These are phyloP conservation scores for Porites rus DNA, from an alignment of 92 coral and sea anemone species.

Conservation along the genomic window DNA sequence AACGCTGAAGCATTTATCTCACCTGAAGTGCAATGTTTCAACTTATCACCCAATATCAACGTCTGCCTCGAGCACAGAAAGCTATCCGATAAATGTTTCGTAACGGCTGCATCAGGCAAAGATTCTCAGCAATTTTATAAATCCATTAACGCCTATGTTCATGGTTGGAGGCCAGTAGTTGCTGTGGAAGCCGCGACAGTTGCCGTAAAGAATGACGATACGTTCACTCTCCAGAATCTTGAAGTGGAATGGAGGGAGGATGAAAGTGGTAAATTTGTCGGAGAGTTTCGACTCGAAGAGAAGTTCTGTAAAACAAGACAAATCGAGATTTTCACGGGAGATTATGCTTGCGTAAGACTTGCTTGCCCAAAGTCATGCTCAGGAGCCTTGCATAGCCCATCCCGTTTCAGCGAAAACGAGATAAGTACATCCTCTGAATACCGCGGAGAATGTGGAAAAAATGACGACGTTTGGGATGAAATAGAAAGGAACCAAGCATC, in stretches of 20 bases:
- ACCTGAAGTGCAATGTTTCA: conserved; percentile 65
- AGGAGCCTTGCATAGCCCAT: neutral
- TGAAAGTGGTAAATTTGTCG: neutral
- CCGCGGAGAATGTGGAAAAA: neutral
- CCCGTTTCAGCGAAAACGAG: no score
- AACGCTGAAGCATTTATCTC: conserved; percentile 47
- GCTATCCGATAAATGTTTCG: conserved; percentile 58
- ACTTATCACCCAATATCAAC: conserved; percentile 53
- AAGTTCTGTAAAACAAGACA: conserved; percentile 21
- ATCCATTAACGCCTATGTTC: conserved; percentile 33
- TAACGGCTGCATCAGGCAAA: conserved; percentile 21
- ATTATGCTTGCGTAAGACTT: conserved; percentile 53
- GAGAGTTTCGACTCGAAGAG: conserved; percentile 6
- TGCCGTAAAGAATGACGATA: conserved; percentile 63
- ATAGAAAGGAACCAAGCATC: neutral
- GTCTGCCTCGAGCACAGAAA: conserved; percentile 73
- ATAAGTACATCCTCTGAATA: neutral
- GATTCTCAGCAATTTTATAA: conserved; percentile 36
- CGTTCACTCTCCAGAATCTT: conserved; percentile 41
- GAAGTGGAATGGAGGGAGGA: conserved; percentile 25
- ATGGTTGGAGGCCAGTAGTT: conserved; percentile 62
- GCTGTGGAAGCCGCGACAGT: conserved; percentile 71
- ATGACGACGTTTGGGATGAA: neutral
- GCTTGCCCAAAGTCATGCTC: neutral
- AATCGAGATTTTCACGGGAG: conserved; percentile 42